A percentile compares a stretch with the other conserved stretches of the same genome.
phyloP scores from a whole-genome alignment of 1,140 invertebrate genomes.

The Neodiprion virginianus region DNA sequence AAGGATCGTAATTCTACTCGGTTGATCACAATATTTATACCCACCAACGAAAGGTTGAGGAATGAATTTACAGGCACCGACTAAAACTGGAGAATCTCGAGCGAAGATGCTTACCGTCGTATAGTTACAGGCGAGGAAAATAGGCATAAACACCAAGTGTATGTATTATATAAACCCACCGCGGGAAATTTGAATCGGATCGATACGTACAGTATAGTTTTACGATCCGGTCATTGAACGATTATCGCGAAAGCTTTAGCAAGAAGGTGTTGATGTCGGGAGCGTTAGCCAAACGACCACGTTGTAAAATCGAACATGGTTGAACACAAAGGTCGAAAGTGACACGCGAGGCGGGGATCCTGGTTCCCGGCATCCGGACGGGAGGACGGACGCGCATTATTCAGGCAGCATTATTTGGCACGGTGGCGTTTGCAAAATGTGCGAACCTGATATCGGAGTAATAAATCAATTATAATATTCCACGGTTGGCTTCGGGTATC shows the following conservation, averaged over 20 bases:
- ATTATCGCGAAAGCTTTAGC: background rate
- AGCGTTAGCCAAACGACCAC: background rate
- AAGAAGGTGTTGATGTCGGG: background rate
- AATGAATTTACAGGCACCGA: no score
- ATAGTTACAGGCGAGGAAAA: no score
- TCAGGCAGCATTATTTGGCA: background rate
- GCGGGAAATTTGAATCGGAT: background rate
- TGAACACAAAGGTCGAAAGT: background rate
- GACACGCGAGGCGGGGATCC: background rate
- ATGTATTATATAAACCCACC: no score
- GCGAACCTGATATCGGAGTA: slow-evolving; percentile 46
- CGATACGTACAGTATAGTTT: background rate
- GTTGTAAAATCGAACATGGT: slow-evolving; percentile 1
- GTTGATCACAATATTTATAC: slow-evolving; percentile 2
- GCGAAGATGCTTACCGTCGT: no score
- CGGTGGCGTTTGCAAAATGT: slow-evolving; percentile 12
- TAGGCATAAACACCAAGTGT: no score
- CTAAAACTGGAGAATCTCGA: no score
- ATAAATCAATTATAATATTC: slow-evolving; percentile 64
- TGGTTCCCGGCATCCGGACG: slow-evolving; percentile 6
- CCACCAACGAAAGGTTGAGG: background rate
- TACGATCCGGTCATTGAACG: background rate
- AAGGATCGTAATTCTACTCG: background rate
- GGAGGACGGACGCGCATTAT: background rate
- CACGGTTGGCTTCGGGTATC: slow-evolving; percentile 59